Conservation (phyloP, 2,797 vertebrate genomes). For the Cryptoprocta ferox region DNA sequence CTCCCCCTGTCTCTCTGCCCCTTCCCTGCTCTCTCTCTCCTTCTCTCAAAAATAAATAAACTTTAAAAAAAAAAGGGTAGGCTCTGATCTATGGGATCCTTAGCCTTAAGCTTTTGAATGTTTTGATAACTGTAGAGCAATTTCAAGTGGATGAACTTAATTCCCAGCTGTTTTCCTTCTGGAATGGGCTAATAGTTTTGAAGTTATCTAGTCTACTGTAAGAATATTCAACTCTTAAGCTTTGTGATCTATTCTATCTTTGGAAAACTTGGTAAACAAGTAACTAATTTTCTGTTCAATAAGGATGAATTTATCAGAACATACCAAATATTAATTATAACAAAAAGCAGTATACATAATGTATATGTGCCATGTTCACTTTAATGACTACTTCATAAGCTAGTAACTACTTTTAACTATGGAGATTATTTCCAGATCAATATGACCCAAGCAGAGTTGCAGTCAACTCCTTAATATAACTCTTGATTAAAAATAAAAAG, state of each 20-base stretch:
- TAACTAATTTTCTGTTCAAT: neutral
- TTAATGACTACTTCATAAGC: neutral
- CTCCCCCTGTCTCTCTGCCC: neutral
- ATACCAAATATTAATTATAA: neutral
- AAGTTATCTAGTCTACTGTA: constrained; percentile 35
- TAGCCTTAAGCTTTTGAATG: constrained; percentile 73
- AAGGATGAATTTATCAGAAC: constrained; percentile 47
- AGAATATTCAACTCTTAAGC: constrained; percentile 48
- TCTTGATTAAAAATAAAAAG: constrained; percentile 37
- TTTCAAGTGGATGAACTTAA: constrained; percentile 52
- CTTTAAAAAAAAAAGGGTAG: neutral
- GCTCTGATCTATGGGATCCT: constrained; percentile 63
- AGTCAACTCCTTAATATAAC: neutral
- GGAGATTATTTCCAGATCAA: neutral
- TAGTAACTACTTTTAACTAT: neutral
- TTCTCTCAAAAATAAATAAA: neutral
- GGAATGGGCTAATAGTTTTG: constrained; percentile 7
- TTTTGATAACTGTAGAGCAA: constrained; percentile 60
- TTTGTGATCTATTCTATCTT: constrained; percentile 68
- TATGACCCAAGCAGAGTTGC: neutral
- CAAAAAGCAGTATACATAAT: neutral
- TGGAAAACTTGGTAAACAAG: constrained; percentile 74
- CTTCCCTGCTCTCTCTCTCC: neutral
- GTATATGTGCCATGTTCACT: neutral
- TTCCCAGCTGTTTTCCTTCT: constrained; percentile 54